Base-by-base conservation (phyloP, 2,888 invertebrate species). In the Scaptodrosophila latifasciaeformis region DNA sequence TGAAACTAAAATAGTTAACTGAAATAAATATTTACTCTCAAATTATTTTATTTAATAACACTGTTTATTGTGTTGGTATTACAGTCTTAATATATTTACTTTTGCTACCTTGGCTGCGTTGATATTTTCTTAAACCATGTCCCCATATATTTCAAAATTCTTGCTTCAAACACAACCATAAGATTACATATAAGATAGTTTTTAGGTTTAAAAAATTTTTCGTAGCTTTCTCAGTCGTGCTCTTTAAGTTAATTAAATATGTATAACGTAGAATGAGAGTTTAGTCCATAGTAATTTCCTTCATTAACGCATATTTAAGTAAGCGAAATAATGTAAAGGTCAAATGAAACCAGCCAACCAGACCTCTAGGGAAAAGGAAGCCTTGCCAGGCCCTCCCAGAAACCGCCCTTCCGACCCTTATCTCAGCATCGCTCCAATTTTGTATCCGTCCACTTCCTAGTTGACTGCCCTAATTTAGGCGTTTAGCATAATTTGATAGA, bases 241-340 rank as follows among this genome's bases (percentile, higher is more conserved):
- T 60, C 54, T 67, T 62, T 50, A 55, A 53, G 44, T 44, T 62
- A 68, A 71, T 78, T 46, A 58, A 72, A 76, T 78, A 67, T 78
- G 65, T 62, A 60, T 67, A 58, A 64, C n/a, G 43, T 43, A 13
- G 39, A 42, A 44, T 48, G 31, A 18, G 37, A 43, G 13, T 13
- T 21, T 9, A 35, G 43, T 72, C 70, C 54, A 79, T 72, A 67
- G 76, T 75, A 78, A 78, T 72, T 67, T 67, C 54, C 55, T 63
- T 76, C 76, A 79, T 79, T 78, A 75, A 72, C 65, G 70, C 79
- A 79, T 72, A 69, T 72, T 75, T 72, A 64, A 79, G 43, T 54
- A 56, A 59, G 57, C 48, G 34, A 40, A 35, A 18, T 13, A 39
- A 31, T 42, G 54, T 34, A 29, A 49, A 15, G 15, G 42, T 27